Conservation (phyloP, 2,797 vertebrate species). For the Harpagifer antarcticus region DNA sequence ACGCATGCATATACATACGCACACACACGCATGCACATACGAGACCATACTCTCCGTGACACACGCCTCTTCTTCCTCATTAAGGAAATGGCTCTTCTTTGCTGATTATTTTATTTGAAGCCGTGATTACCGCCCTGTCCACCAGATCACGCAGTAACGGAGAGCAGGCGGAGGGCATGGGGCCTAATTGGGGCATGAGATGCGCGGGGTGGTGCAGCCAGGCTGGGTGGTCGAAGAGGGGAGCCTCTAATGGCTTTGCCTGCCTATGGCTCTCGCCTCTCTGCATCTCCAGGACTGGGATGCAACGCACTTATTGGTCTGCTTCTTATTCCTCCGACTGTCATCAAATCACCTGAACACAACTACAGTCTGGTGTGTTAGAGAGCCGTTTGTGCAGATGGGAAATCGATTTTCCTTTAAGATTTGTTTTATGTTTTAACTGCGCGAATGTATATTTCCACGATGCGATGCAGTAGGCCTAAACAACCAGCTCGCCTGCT, state of each 20-base stretch:
- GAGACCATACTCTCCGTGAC: slow-evolving; percentile 94
- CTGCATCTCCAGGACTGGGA: slow-evolving; percentile 79
- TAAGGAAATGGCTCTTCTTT: slow-evolving; percentile 99
- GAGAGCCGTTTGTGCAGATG: slow-evolving; percentile 93
- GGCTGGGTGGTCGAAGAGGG: slow-evolving; percentile 82
- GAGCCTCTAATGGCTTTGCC: slow-evolving; percentile 73
- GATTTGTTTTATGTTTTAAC: slow-evolving; percentile 89
- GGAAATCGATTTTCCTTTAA: slow-evolving; percentile 96
- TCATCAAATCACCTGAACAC: slow-evolving; percentile 93
- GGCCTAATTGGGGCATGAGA: slow-evolving; percentile 95
- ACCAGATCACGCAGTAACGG: slow-evolving; percentile 96
- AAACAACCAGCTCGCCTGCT: slow-evolving; percentile 36
- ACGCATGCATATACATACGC: no score
- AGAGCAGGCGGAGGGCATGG: slow-evolving; percentile 94
- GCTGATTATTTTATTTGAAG: slow-evolving; percentile 99
- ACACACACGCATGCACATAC: slow-evolving; percentile 74
- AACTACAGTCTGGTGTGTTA: slow-evolving; percentile 94
- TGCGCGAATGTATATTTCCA: slow-evolving; percentile 87
- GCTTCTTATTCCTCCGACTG: slow-evolving; percentile 92
- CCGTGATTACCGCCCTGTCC: slow-evolving; percentile 98
- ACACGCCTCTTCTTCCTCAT: slow-evolving; percentile 94
- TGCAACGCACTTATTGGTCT: slow-evolving; percentile 89
- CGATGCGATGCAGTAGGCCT: slow-evolving; percentile 39
- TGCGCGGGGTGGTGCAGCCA: slow-evolving; percentile 85
- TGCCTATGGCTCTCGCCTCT: slow-evolving; percentile 35